These are phyloP conservation scores for Ceraclea dissimilis DNA, from an alignment of 2,888 invertebrate genomes.

Conservation along the genomic window DNA sequence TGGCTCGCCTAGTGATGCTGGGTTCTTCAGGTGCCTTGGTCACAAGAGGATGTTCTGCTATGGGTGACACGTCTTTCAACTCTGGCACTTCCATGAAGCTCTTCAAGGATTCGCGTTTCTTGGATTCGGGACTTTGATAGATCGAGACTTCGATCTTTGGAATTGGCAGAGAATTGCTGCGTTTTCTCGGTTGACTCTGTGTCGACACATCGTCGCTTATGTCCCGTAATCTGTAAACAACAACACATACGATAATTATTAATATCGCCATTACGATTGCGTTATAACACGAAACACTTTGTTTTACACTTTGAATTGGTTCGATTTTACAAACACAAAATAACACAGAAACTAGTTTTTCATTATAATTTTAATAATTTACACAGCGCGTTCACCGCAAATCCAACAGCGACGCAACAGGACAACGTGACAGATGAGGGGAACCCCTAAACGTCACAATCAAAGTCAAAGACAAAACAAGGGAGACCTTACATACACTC, in stretches of 20 bases:
- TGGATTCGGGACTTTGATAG: conserved; percentile 68
- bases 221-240: conserved; percentile 64
- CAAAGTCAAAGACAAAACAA: too few relatives aligned
- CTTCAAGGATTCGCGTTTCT: conserved; percentile 57
- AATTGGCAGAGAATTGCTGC: conserved; percentile 90
- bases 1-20: conserved; percentile 53
- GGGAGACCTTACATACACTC: too few relatives aligned
- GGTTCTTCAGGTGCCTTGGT: conserved; percentile 35
- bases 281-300: too few relatives aligned
- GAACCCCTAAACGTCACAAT: too few relatives aligned
- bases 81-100: conserved; percentile 76
- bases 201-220: conserved; percentile 77
- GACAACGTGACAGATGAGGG: too few relatives aligned
- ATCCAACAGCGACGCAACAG: too few relatives aligned
- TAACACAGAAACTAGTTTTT: too few relatives aligned
- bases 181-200: conserved; percentile 70
- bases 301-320: too few relatives aligned
- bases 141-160: conserved; percentile 87
- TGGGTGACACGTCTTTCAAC: conserved; percentile 56
- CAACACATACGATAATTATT: too few relatives aligned
- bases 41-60: conserved; percentile 48
- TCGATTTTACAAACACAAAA: conserved; percentile 7
- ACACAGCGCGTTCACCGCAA: too few relatives aligned
- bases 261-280: too few relatives aligned
- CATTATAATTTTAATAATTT: too few relatives aligned